These are phyloP conservation scores for Nothoprocta pentlandii DNA, from an alignment of 2,113 vertebrate species.

Conservation along the genomic window DNA sequence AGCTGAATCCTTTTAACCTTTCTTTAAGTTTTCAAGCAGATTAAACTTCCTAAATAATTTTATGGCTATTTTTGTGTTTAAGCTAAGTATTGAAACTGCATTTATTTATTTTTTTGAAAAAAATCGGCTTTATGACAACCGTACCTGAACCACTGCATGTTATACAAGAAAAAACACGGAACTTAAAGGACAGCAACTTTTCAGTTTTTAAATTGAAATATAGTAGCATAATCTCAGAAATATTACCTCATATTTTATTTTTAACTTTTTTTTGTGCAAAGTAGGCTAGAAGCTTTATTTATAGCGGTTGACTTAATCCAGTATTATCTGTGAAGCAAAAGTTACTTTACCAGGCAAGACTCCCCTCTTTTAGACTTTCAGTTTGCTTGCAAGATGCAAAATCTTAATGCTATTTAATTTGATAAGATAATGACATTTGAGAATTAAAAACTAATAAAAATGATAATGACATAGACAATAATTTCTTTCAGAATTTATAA, in stretches of 20 bases:
- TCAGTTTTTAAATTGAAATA: background rate
- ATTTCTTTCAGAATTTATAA: background rate
- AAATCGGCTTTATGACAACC: background rate
- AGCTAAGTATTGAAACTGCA: conserved; percentile 48
- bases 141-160: conserved; percentile 7
- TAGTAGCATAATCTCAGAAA: background rate
- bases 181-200: background rate
- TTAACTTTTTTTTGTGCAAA: background rate
- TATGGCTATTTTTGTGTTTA: conserved; percentile 65
- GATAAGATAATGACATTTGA: background rate
- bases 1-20: conserved; percentile 76
- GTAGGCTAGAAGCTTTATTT: background rate
- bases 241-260: background rate
- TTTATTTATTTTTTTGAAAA: conserved; percentile 51
- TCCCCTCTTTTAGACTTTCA: background rate
- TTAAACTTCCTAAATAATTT: conserved; percentile 72
- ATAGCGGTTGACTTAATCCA: background rate
- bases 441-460: background rate
- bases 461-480: background rate
- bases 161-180: background rate
- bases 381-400: background rate
- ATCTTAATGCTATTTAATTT: background rate
- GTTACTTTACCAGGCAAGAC: background rate
- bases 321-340: background rate
- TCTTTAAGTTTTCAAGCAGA: conserved; percentile 68